phyloP scores from a whole-genome alignment of 2,888 invertebrate genomes.

The Xestia c-nigrum region DNA sequence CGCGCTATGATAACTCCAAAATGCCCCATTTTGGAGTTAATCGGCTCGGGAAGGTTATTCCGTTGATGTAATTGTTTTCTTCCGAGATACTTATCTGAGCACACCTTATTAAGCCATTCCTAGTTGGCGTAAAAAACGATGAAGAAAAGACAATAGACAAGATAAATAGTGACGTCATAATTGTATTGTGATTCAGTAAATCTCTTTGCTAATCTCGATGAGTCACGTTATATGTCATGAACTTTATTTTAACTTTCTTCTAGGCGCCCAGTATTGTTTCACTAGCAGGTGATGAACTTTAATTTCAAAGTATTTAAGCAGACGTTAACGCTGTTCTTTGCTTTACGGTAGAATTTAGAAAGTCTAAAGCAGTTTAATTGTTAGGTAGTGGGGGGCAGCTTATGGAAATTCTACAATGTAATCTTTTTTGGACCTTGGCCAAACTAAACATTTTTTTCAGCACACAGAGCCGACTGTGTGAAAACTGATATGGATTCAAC shows the following conservation, averaged over 20 bases:
- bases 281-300: not conserved
- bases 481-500: not conserved
- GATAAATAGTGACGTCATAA: constrained; percentile 10
- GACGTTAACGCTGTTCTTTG: not conserved
- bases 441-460: not conserved
- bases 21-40: constrained; percentile 25
- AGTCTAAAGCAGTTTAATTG: not conserved
- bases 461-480: no score
- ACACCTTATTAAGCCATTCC: no score
- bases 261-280: not conserved
- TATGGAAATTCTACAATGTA: not conserved
- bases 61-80: not conserved
- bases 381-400: not conserved
- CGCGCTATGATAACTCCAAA: constrained; percentile 19
- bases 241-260: not conserved
- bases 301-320: not conserved
- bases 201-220: constrained; percentile 10
- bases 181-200: constrained; percentile 5
- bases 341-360: not conserved
- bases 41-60: constrained; percentile 9
- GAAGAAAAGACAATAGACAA: constrained; percentile 11
- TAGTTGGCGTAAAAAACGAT: not conserved
- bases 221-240: constrained; percentile 23
- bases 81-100: not conserved
- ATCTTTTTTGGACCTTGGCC: not conserved